Evolutionary conservation across 2,888 invertebrate genomes (phyloP).

Genomic region (Megamerina dolium): DNA sequence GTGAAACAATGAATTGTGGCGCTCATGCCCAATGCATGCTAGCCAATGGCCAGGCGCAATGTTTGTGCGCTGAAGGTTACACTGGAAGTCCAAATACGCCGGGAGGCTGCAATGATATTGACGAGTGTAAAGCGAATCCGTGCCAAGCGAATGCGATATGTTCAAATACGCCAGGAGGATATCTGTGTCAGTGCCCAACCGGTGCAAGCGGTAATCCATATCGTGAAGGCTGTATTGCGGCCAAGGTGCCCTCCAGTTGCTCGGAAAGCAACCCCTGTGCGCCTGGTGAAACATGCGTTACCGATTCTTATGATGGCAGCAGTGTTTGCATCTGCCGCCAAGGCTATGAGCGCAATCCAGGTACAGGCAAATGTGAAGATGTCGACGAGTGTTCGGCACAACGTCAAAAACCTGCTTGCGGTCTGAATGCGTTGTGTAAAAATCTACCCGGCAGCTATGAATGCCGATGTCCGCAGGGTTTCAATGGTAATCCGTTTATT

Average conservation of each 20-base stretch:
- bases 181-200: constrained; percentile 81
- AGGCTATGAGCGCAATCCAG: constrained; percentile 73
- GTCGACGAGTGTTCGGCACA: constrained; percentile 77
- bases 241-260: constrained; percentile 63
- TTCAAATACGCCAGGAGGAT: constrained; percentile 79
- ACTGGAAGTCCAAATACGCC: constrained; percentile 57
- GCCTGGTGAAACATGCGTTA: constrained; percentile 77
- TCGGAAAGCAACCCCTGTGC: constrained; percentile 73
- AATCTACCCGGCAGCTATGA: constrained; percentile 91
- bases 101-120: constrained; percentile 77
- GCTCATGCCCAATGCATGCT: constrained; percentile 86
- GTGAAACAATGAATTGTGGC: constrained; percentile 77
- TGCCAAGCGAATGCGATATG: constrained; percentile 83
- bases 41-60: constrained; percentile 74
- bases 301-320: constrained; percentile 64
- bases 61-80: constrained; percentile 76
- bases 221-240: constrained; percentile 65
- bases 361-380: constrained; percentile 73
- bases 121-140: constrained; percentile 78
- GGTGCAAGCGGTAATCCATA: constrained; percentile 77
- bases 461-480: constrained; percentile 82
- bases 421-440: constrained; percentile 82
- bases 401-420: constrained; percentile 73
- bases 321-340: constrained; percentile 85
- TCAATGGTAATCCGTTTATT: constrained; percentile 84